Evolutionary conservation across 2,797 vertebrate species (phyloP).

Genomic region (Petrocephalus sullivani): DNA sequence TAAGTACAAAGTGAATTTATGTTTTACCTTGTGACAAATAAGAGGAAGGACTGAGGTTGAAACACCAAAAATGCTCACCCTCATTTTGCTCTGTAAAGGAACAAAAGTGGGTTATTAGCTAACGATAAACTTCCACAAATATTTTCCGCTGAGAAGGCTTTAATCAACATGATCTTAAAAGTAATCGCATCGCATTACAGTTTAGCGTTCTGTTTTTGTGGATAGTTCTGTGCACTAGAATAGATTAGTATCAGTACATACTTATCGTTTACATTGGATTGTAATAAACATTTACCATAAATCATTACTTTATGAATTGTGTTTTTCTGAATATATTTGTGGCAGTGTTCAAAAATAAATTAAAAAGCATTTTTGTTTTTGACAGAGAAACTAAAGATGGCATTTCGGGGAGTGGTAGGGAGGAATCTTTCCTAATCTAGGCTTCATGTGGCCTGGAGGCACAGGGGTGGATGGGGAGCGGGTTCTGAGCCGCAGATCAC

Average conservation of each 20-base stretch:
- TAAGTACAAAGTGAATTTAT: background rate
- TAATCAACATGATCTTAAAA: slow-evolving; percentile 6
- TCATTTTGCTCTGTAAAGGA: background rate
- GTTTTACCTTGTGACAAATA: slow-evolving; percentile 5
- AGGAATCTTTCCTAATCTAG: background rate
- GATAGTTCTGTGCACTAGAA: background rate
- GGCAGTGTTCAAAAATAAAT: background rate
- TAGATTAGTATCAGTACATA: background rate
- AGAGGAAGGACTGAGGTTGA: background rate
- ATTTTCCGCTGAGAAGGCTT: background rate
- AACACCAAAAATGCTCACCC: background rate
- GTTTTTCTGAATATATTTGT: background rate
- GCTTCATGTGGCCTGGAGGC: slow-evolving; percentile 50
- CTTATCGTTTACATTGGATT: background rate
- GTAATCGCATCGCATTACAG: background rate
- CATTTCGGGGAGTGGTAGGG: background rate
- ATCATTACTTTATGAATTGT: background rate
- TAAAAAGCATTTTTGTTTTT: background rate
- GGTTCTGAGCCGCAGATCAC: slow-evolving; percentile 39
- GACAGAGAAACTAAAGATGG: background rate
- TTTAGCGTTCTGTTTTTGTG: background rate
- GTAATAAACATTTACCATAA: background rate
- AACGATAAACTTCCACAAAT: background rate
- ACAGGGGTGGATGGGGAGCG: slow-evolving; percentile 44
- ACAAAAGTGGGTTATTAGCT: background rate